Conservation (phyloP, 2,888 invertebrate genomes). For the Drosophila colorata region DNA sequence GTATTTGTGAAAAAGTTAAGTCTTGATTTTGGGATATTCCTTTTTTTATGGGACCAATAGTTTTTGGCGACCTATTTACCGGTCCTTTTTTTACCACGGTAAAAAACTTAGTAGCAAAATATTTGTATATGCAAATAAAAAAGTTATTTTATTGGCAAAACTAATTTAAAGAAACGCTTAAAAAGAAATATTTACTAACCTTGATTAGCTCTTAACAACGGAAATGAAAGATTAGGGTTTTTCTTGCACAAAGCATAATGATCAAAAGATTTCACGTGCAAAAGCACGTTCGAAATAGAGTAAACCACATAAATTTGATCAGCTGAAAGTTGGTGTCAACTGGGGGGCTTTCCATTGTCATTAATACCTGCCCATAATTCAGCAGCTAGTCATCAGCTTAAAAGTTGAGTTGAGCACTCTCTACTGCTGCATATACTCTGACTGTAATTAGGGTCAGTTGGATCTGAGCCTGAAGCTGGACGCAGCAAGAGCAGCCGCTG, state of each 20-base stretch:
- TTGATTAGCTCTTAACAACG: background rate
- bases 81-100: no score
- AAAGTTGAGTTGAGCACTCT: constrained; percentile 5
- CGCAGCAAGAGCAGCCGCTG: constrained; percentile 10
- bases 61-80: no score
- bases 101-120: no score
- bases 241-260: constrained; percentile 18
- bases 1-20: no score
- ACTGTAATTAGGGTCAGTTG: constrained; percentile 71
- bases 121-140: background rate
- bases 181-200: background rate
- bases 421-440: constrained; percentile 26
- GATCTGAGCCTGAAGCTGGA: constrained; percentile 34
- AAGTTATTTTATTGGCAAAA: background rate
- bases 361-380: constrained; percentile 60
- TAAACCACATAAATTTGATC: constrained; percentile 28
- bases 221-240: constrained; percentile 7
- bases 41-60: no score
- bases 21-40: no score
- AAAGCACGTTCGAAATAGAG: constrained; percentile 3
- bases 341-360: constrained; percentile 56
- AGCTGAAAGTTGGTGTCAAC: constrained; percentile 68
- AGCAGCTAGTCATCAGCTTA: constrained; percentile 45
- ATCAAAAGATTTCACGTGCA: constrained; percentile 5
- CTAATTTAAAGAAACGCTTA: background rate